Percentiles rank a stretch among this genome's conserved stretches.
Evolutionary conservation across 2,888 invertebrate species (phyloP).

Genomic region (Pristionchus japonicus): DNA sequence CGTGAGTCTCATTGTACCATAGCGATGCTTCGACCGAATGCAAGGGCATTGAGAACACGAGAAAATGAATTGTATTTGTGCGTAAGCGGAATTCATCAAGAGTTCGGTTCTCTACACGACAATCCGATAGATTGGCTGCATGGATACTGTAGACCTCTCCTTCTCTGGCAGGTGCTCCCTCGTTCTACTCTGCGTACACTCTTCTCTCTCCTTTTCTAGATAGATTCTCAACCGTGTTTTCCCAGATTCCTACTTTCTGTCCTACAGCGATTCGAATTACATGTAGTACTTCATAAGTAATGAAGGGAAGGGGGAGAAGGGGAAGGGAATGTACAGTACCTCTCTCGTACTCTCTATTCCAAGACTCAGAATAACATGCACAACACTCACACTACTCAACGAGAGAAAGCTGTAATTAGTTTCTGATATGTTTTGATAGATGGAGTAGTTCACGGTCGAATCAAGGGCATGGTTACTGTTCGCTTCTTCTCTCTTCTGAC

Average conservation of each 20-base stretch:
- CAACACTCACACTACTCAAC: slow-evolving; percentile 20
- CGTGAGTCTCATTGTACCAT: neutral
- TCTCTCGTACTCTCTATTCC: slow-evolving; percentile 49
- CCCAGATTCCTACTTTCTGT: slow-evolving; percentile 48
- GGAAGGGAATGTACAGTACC: slow-evolving; percentile 46
- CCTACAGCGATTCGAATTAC: slow-evolving; percentile 39
- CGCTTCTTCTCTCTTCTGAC: neutral
- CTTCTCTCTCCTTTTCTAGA: neutral
- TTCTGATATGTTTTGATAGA: neutral
- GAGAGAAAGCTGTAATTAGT: neutral
- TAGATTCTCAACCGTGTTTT: slow-evolving; percentile 41
- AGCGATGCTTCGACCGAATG: neutral
- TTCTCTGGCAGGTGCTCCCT: neutral
- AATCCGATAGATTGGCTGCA: neutral
- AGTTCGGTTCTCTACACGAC: neutral
- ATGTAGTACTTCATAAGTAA: slow-evolving; percentile 21
- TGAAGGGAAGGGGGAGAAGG: slow-evolving; percentile 49
- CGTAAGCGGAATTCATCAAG: neutral
- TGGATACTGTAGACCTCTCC: neutral
- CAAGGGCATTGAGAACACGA: neutral
- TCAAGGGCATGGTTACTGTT: neutral
- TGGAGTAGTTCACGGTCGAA: neutral
- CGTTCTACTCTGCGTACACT: neutral
- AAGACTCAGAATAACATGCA: neutral
- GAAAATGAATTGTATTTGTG: slow-evolving; percentile 13